These are phyloP conservation scores for Gastrophysa polygoni DNA, from an alignment of 2,888 invertebrate genomes.

Conservation along the genomic window DNA sequence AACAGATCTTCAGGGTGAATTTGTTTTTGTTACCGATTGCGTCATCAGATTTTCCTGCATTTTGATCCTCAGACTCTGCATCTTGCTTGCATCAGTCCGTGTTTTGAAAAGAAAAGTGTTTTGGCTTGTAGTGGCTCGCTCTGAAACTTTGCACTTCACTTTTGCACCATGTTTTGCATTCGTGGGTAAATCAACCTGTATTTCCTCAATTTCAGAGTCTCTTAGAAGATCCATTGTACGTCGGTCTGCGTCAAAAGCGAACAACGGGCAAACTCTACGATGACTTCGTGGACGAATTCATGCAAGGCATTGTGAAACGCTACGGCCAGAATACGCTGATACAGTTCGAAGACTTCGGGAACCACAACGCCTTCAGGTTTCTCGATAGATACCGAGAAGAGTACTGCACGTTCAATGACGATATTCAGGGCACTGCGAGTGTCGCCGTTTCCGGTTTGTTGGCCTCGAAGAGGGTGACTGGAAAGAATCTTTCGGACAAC, in stretches of 20 bases:
- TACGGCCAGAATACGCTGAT: constrained; percentile 87
- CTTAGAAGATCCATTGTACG: constrained; percentile 92
- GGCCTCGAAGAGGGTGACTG: constrained; percentile 76
- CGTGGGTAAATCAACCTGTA: too few species aligned
- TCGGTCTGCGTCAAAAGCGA: constrained; percentile 87
- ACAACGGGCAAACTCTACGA: constrained; percentile 87
- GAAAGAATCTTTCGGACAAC: constrained; percentile 81
- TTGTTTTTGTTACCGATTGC: too few species aligned
- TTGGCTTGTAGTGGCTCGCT: too few species aligned
- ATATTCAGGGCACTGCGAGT: constrained; percentile 95
- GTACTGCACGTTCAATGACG: constrained; percentile 99
- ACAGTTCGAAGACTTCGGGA: constrained; percentile 93
- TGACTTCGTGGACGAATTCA: constrained; percentile 95
- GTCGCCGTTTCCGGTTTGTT: constrained; percentile 94
- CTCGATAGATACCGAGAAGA: constrained; percentile 87
- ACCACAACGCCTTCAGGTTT: constrained; percentile 94
- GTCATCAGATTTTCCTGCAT: too few species aligned
- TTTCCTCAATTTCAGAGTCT: too few species aligned
- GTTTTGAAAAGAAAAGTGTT: too few species aligned
- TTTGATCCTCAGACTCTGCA: too few species aligned
- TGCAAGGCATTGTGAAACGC: constrained; percentile 87
- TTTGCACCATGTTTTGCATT: too few species aligned
- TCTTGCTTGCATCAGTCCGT: too few species aligned
- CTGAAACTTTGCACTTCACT: too few species aligned
- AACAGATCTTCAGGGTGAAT: too few species aligned